phyloP scores from a whole-genome alignment of 2,113 vertebrate genomes.

The Corythoichthys haematopterus region DNA sequence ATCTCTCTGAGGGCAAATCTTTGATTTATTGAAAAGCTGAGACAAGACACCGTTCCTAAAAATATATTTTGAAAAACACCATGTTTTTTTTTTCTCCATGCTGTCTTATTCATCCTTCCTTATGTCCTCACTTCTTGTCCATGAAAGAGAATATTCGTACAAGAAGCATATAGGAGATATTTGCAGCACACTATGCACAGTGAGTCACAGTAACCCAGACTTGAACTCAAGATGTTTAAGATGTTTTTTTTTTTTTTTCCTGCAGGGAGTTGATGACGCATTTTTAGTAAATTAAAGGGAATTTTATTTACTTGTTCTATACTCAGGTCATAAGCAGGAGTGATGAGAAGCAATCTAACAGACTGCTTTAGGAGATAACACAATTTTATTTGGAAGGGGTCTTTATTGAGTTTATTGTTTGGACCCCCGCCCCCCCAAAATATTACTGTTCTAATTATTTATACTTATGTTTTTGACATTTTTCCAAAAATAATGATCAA shows the following conservation, averaged over 20 bases:
- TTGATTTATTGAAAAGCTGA: conserved; percentile 15
- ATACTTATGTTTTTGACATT: too few relatives aligned
- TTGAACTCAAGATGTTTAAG: background rate
- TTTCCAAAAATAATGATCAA: too few relatives aligned
- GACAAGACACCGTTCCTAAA: conserved; percentile 1
- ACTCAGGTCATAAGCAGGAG: background rate
- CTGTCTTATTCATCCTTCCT: conserved; percentile 1
- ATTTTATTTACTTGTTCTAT: background rate
- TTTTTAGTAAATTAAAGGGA: background rate
- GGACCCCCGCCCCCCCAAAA: too few relatives aligned
- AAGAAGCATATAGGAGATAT: background rate
- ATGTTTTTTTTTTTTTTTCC: background rate
- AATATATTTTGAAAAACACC: background rate
- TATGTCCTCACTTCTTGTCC: background rate
- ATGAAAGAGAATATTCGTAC: background rate
- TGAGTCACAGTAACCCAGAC: conserved; percentile 8
- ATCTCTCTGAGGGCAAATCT: conserved; percentile 21
- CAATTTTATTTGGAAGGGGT: background rate
- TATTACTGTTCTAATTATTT: too few relatives aligned
- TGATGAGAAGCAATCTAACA: background rate
- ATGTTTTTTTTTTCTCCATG: background rate
- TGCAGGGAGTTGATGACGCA: background rate
- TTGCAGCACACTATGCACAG: background rate
- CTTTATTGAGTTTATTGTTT: background rate
- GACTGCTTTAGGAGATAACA: background rate